A percentile compares a stretch with the other conserved stretches of the same genome.
Conservation (phyloP, 2,113 vertebrate species). For the Indri indri region DNA sequence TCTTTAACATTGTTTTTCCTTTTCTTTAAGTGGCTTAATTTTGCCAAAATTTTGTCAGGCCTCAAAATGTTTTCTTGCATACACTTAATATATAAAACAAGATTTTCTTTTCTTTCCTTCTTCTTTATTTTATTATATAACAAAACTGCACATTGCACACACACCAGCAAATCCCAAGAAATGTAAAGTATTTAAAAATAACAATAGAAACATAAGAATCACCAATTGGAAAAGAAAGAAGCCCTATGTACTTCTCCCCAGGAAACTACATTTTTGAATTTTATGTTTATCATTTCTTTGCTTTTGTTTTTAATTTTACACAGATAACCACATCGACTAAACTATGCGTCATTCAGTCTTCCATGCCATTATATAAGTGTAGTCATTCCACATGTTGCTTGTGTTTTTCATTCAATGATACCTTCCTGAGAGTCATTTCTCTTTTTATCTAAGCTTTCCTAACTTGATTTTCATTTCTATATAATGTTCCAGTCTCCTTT, state of each 20-base stretch:
- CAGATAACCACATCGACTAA: background rate
- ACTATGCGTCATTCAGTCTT: background rate
- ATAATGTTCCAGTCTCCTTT: background rate
- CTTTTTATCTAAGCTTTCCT: background rate
- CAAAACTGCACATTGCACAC: background rate
- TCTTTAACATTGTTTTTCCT: background rate
- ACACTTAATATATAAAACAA: background rate
- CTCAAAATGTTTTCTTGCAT: background rate
- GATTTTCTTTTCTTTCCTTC: background rate
- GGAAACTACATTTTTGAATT: background rate
- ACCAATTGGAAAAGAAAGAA: background rate
- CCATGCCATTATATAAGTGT: background rate
- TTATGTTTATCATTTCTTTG: background rate
- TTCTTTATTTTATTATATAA: background rate
- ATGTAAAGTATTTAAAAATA: conserved; percentile 13
- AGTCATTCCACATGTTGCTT: background rate
- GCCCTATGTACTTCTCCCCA: background rate
- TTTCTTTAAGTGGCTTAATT: background rate
- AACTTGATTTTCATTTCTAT: background rate
- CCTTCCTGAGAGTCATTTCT: background rate
- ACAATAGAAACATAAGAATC: background rate
- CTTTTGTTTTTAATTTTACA: background rate
- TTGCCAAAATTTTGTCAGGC: background rate
- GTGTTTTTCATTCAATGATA: background rate
- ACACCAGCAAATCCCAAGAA: background rate